Conservation (phyloP, 2,888 invertebrate species). For the Belgica antarctica region DNA sequence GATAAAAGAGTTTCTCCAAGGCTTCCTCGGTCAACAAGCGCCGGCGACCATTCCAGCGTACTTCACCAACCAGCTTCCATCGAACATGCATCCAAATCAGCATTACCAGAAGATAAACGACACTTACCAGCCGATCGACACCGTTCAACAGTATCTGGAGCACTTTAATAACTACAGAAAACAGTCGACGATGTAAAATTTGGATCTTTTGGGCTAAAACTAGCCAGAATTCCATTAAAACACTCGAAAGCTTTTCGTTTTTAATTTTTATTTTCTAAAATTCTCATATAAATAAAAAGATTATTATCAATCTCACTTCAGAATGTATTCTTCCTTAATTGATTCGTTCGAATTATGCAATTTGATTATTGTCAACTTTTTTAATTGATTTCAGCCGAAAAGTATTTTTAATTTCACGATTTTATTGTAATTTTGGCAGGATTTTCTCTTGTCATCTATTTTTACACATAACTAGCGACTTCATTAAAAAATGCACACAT, state of each 20-base stretch:
- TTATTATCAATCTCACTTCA: conserved; percentile 11
- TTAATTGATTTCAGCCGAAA: background rate
- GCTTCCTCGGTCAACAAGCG: conserved; percentile 76
- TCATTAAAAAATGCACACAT: conserved; percentile 5
- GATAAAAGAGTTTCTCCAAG: conserved; percentile 86
- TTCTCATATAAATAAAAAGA: conserved; percentile 10
- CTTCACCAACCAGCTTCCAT: conserved; percentile 51
- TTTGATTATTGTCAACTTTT: conserved; percentile 6
- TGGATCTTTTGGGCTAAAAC: too few species aligned
- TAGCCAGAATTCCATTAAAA: background rate
- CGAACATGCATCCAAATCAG: conserved; percentile 55
- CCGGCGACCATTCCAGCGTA: conserved; percentile 71
- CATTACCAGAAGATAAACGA: conserved; percentile 72
- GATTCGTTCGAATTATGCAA: background rate
- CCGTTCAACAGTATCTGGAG: conserved; percentile 90
- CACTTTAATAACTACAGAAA: conserved; percentile 89
- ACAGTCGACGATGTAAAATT: conserved; percentile 54
- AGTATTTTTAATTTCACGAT: background rate
- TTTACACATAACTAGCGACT: conserved; percentile 3
- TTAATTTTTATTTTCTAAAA: conserved; percentile 7
- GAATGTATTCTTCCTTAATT: background rate
- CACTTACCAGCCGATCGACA: conserved; percentile 85
- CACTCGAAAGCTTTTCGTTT: background rate
- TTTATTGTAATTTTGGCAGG: conserved; percentile 6
- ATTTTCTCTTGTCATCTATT: background rate